phyloP scores from a whole-genome alignment of 2,113 vertebrate genomes.

The Tamias sibiricus region DNA sequence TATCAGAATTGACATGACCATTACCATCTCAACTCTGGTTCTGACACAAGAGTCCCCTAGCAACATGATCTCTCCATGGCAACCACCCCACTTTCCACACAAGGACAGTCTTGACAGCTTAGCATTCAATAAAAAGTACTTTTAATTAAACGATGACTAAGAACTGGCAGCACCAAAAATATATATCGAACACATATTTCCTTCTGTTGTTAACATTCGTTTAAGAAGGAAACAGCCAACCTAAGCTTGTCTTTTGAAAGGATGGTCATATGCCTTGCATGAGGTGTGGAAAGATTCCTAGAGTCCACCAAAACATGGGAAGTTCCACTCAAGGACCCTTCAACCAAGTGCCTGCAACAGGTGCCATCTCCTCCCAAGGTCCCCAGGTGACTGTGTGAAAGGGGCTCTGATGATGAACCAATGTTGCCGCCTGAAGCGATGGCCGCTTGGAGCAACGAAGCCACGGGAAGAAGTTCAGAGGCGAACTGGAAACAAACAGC shows the following conservation, averaged over 20 bases:
- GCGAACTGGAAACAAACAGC: too few relatives aligned
- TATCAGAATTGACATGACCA: constrained; percentile 78
- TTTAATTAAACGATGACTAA: constrained; percentile 80
- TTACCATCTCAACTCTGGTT: constrained; percentile 76
- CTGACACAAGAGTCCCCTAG: constrained; percentile 72
- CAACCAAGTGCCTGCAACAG: too few relatives aligned
- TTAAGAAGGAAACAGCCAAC: neutral
- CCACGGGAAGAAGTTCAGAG: too few relatives aligned
- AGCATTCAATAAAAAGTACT: constrained; percentile 77
- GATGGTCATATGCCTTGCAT: neutral
- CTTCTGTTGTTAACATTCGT: neutral
- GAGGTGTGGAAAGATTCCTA: fast-evolving
- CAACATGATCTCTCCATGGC: constrained; percentile 69
- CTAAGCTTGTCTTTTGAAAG: neutral
- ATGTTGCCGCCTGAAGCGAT: too few relatives aligned
- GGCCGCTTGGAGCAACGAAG: too few relatives aligned
- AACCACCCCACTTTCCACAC: constrained; percentile 63
- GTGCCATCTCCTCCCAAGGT: too few relatives aligned
- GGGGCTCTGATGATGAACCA: neutral
- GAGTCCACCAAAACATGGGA: neutral
- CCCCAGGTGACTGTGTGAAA: neutral
- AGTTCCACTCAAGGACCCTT: neutral
- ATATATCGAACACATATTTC: constrained; percentile 33
- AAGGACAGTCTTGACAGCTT: constrained; percentile 60
- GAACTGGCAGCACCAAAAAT: constrained; percentile 47